phyloP scores from a whole-genome alignment of 2,113 vertebrate genomes.

The Gambusia holbrooki region DNA sequence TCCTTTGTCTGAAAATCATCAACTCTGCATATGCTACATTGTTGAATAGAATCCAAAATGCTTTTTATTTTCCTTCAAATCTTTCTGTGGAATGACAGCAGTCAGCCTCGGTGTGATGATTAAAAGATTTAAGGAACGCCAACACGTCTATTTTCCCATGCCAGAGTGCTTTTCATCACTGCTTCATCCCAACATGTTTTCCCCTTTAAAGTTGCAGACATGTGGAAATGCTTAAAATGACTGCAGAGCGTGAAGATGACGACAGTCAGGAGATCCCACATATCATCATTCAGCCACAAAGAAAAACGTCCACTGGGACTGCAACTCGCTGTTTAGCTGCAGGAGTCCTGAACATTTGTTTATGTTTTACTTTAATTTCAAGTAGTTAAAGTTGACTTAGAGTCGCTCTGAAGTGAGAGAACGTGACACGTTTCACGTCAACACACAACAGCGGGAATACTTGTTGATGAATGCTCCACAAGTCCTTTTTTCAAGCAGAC shows the following conservation, averaged over 20 bases:
- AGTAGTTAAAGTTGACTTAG: background rate
- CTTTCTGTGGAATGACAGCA: background rate
- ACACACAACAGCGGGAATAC: background rate
- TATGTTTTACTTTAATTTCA: constrained; percentile 6
- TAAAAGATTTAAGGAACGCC: background rate
- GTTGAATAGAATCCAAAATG: background rate
- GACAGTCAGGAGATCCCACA: constrained; percentile 37
- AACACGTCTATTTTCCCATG: constrained; percentile 4
- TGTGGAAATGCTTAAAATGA: constrained; percentile 62
- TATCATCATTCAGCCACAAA: constrained; percentile 22
- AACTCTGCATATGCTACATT: background rate
- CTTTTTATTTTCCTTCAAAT: background rate
- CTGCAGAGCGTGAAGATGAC: constrained; percentile 15
- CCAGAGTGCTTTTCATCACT: constrained; percentile 8
- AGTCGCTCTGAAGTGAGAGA: background rate
- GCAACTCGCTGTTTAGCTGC: background rate
- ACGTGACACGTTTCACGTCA: background rate
- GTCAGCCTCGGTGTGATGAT: background rate
- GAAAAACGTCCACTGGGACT: constrained; percentile 10
- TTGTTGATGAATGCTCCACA: background rate
- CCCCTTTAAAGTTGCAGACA: constrained; percentile 39
- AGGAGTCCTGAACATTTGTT: constrained; percentile 24
- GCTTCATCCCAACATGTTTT: constrained; percentile 34
- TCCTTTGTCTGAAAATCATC: background rate
- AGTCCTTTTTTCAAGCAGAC: background rate